Conservation (phyloP, 2,888 invertebrate species). For the Xanthorhoe spadicearia region DNA sequence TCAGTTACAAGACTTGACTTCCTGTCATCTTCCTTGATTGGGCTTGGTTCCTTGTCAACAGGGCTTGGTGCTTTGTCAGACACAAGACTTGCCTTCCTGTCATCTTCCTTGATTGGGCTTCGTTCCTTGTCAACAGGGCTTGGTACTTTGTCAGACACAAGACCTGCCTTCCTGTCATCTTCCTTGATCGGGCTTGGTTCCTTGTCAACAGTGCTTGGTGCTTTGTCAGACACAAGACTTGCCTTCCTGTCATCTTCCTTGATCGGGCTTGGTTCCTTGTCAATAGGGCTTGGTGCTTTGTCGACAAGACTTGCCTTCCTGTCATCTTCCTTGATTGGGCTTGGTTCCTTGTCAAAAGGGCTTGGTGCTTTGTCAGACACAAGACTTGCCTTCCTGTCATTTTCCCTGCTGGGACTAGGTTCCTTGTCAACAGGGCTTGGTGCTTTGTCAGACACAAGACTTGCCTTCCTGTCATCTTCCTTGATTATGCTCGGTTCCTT, state of each 20-base stretch:
- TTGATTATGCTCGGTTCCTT: slow-evolving; percentile 1
- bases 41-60: slow-evolving; percentile 2
- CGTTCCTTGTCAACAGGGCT: not conserved
- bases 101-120: slow-evolving; percentile 11
- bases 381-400: slow-evolving; percentile 11
- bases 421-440: slow-evolving; percentile 1
- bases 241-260: slow-evolving; percentile 13
- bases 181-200: slow-evolving; percentile 5
- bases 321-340: slow-evolving; percentile 17
- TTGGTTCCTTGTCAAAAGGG: slow-evolving; percentile 31
- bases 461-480: slow-evolving; percentile 22
- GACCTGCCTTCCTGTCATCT: slow-evolving; percentile 3
- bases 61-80: slow-evolving; percentile 30
- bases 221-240: slow-evolving; percentile 11
- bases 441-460: slow-evolving; percentile 5
- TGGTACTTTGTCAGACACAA: slow-evolving; percentile 13
- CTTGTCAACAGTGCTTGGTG: slow-evolving; percentile 8
- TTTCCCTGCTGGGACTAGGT: slow-evolving; percentile 16
- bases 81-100: slow-evolving; percentile 10
- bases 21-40: not conserved
- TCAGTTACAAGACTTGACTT: slow-evolving; percentile 7
- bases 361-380: slow-evolving; percentile 1
- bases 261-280: slow-evolving; percentile 28
- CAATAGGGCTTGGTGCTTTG: slow-evolving; percentile 25
- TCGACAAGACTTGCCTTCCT: slow-evolving; percentile 27